Percentiles rank a stretch among this genome's conserved stretches.
These are phyloP conservation scores for Aptenodytes patagonicus DNA, from an alignment of 2,113 vertebrate genomes.

Conservation along the genomic window DNA sequence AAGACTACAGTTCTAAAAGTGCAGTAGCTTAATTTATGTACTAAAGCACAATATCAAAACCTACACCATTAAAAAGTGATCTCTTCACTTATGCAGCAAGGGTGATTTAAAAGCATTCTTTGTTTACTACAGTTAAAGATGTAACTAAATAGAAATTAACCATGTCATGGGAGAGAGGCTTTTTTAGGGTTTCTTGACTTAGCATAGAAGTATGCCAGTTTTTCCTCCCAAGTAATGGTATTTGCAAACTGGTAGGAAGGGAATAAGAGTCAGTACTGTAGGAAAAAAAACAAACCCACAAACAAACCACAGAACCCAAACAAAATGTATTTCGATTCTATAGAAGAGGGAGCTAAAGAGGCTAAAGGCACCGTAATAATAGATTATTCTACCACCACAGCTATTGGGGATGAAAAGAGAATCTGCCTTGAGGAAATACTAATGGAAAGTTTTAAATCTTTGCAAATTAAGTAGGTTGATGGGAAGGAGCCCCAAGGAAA, in stretches of 20 bases:
- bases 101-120: background rate
- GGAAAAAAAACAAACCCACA: background rate
- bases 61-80: background rate
- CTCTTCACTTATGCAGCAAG: background rate
- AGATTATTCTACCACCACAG: background rate
- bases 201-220: background rate
- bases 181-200: background rate
- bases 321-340: background rate
- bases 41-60: background rate
- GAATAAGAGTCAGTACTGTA: background rate
- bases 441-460: background rate
- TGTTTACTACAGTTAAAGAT: background rate
- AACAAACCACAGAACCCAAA: background rate
- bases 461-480: background rate
- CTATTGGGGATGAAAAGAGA: background rate
- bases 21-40: background rate
- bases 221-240: background rate
- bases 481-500: background rate
- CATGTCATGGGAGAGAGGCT: background rate
- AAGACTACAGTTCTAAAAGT: background rate
- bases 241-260: background rate
- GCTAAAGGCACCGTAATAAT: background rate
- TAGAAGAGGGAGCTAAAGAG: background rate
- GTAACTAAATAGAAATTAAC: background rate
- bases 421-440: background rate